Base-by-base conservation (phyloP, 1,140 invertebrate genomes). In the Monochamus saltuarius region DNA sequence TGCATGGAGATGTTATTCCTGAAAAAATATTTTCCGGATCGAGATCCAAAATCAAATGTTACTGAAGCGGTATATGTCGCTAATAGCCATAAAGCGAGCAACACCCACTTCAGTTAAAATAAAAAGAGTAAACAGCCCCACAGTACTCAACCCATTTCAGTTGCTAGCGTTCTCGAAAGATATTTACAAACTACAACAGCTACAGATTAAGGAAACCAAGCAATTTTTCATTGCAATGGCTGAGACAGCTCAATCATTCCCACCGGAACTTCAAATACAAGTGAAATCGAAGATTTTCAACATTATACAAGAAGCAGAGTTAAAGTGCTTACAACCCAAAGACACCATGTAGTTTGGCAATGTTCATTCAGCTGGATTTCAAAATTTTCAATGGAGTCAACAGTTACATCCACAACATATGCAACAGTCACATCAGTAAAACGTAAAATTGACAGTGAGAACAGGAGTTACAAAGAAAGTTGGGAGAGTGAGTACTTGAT, bases 401-500 rank as follows among this genome's bases (percentile, higher is more conserved):
- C 22, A 29, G 2, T 29, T 29, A 29, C 22, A 29, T 29, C 6
- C 6, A 3, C 22, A 29, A 29, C 22, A 29, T 6, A 29, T 29
- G 22, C 22, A 29, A 29, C 22, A 29, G 2, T 29, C 22, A 29
- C 22, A 46, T 89, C 87, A 61, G 90, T 74, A 38, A 54, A 54
- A 54, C 36, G 52, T 13, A 54, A 54, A 54, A 62, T 42, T 78
- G 75, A 22, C 79, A 76, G 1, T 80, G 76, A 19, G 79, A 79
- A 54, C 39, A 11, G 52, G 16, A 13, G 39, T 4, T 40, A 54
- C 42, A 47, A 47, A 22, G 53, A 45, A 68, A 82, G 82, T 7
- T 84, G 75, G 40, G 82, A 80, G 22, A 81, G 73, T n/a, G 79
- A 81, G 58, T 83, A 81, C 82, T 84, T 73, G 1, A 56, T 57